Percentiles rank a stretch among this genome's conserved stretches.
phyloP scores from a whole-genome alignment of 2,797 vertebrate genomes.

The Tachyglossus aculeatus region DNA sequence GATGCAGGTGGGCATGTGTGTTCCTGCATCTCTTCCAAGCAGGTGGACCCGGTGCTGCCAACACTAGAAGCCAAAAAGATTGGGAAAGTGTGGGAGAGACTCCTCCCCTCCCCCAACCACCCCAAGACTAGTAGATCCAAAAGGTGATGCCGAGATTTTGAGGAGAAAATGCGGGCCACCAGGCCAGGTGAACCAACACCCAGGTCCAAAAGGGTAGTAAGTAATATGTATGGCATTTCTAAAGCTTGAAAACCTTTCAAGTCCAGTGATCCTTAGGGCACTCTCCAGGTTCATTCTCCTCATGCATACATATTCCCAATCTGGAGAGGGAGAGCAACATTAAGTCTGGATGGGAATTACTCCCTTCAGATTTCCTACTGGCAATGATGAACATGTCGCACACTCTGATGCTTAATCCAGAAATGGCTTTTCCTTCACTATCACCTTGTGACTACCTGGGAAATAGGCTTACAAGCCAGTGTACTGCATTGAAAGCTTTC shows the following conservation, averaged over 20 bases:
- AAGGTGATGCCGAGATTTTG: neutral
- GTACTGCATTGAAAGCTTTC: no score
- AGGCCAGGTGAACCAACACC: neutral
- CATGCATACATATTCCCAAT: neutral
- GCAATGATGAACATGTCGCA: neutral
- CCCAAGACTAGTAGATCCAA: neutral
- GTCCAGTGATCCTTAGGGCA: neutral
- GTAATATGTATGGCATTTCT: neutral
- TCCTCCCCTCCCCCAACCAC: neutral
- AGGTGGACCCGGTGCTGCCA: neutral
- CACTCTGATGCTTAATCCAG: neutral
- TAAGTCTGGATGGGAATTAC: neutral
- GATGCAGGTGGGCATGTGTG: neutral
- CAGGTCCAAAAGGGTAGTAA: neutral
- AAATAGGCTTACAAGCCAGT: no score
- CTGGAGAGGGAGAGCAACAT: no score
- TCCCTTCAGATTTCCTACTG: neutral
- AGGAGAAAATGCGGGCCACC: neutral
- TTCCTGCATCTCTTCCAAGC: neutral
- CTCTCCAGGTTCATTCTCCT: neutral
- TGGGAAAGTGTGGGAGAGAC: neutral
- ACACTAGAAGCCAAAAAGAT: neutral
- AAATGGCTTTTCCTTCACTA: neutral
- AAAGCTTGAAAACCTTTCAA: neutral
- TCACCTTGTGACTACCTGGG: no score